phyloP scores from a whole-genome alignment of 2,113 vertebrate genomes.

The Asarcornis scutulata region DNA sequence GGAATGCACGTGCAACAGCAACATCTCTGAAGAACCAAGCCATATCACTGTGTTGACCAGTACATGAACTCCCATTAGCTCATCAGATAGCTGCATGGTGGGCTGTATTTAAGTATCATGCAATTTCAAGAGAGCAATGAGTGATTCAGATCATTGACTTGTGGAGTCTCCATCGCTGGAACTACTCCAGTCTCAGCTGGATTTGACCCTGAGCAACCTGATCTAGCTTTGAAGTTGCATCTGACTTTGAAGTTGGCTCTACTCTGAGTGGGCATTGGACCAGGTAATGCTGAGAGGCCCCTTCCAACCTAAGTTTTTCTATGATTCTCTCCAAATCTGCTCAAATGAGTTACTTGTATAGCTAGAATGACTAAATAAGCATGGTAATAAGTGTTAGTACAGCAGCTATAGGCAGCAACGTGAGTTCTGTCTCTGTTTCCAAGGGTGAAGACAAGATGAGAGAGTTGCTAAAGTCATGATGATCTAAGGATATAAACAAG shows the following conservation, averaged over 20 bases:
- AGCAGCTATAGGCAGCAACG: neutral
- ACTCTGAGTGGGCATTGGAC: neutral
- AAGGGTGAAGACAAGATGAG: neutral
- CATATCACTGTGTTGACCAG: neutral
- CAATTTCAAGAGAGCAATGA: neutral
- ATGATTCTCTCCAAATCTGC: neutral
- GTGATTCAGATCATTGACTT: neutral
- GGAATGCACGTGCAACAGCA: neutral
- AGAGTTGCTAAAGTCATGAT: neutral
- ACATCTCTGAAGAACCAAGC: neutral
- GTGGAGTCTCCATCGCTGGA: neutral
- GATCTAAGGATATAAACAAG: neutral
- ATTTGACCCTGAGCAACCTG: conserved; percentile 43
- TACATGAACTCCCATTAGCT: neutral
- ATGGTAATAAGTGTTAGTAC: neutral
- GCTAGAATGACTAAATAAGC: neutral
- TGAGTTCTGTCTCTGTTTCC: neutral
- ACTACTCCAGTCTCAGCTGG: conserved; percentile 7
- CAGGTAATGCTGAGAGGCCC: conserved; percentile 22
- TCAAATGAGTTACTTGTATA: neutral
- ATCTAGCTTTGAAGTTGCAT: conserved; percentile 55
- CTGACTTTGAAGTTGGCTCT: conserved; percentile 57
- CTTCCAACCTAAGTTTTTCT: neutral
- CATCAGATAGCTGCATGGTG: neutral
- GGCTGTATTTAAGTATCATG: neutral